These are phyloP conservation scores for Drosophila teissieri DNA, from an alignment of 1,140 invertebrate genomes.

Conservation along the genomic window DNA sequence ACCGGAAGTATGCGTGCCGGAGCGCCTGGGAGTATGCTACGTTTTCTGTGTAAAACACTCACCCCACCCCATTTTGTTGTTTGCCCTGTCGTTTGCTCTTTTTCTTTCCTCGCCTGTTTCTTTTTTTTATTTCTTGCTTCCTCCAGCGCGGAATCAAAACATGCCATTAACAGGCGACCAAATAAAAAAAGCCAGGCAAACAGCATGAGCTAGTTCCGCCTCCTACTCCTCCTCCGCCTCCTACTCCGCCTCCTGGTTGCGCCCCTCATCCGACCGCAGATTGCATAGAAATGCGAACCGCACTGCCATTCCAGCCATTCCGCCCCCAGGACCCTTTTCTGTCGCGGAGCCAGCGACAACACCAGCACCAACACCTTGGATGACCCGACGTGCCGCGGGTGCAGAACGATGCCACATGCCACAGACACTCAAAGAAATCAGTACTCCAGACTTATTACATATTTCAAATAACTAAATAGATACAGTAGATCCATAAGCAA, in stretches of 20 bases:
- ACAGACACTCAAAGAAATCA: background rate
- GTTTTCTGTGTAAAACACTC: conserved; percentile 18
- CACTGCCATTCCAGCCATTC: background rate
- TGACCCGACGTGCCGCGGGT: conserved; percentile 30
- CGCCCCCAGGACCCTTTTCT: conserved; percentile 2
- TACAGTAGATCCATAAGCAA: too few species aligned
- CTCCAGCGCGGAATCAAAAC: conserved; percentile 63
- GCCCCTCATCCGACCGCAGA: conserved; percentile 4
- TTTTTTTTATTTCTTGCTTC: conserved; percentile 11
- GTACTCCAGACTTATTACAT: background rate
- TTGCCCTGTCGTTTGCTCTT: conserved; percentile 45
- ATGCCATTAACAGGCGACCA: conserved; percentile 63
- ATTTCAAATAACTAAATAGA: background rate
- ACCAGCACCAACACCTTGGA: conserved; percentile 32
- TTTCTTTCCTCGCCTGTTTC: conserved; percentile 4
- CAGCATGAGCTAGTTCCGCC: conserved; percentile 30
- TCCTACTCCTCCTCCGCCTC: too few species aligned
- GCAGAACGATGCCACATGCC: conserved; percentile 22
- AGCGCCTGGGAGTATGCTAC: conserved; percentile 26
- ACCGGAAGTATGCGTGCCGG: conserved; percentile 40
- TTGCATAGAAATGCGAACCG: conserved; percentile 37
- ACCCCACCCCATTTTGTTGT: conserved; percentile 24
- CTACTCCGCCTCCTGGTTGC: too few species aligned
- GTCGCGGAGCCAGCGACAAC: conserved; percentile 20
- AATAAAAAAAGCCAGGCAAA: conserved; percentile 35